Evolutionary conservation across 2,113 vertebrate species (phyloP), one percentile per base, ranked within the genome.

Genomic region (Channa maculata): DNA sequence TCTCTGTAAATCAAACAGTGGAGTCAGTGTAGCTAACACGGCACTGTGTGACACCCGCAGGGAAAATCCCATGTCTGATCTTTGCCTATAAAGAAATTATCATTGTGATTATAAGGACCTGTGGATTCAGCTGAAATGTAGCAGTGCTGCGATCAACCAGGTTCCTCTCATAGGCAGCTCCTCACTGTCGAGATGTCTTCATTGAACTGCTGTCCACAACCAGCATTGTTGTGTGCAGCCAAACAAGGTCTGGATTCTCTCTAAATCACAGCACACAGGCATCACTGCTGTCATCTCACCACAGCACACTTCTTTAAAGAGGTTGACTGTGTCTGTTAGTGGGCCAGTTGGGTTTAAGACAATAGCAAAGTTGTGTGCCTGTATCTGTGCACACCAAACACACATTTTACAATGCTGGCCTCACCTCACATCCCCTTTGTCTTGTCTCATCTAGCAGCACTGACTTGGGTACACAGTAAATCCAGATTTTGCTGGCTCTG

Each of bases 401-500:
- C 36, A 43, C 50, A 33, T 10, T 46, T 60, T 13, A 10, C 38
- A 39, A 45, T 51, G 59, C 38, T 34, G 51, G 72, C 60, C 4
- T 60, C 41, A 45, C 12, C 65, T 34, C 45, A 12, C 39, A 6
- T 48, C 43, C 54, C 62, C 70, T 72, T 62, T 53, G 61, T 71
- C 68, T 62, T 44, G 65, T 64, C 43, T 66, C 46, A 39, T 62
- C 55, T 41, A 24, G 45, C 50, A 12, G 45, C 2, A 2, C 59
- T 39, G 67, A 77, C 68, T 79, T 15, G 5, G 67, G 60, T 53
- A 68, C 67, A 59, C 55, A 8, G 59, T 61, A 66, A 65, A 59
- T 82, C 75, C 51, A 82, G 54, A 76, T 54, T 60, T 34, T 14
- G 52, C 44, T 44, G 75, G 69, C 70, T 53, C 38, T 52, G 57